Evolutionary conservation across 2,888 invertebrate species (phyloP).

Genomic region (Junonia oenone): DNA sequence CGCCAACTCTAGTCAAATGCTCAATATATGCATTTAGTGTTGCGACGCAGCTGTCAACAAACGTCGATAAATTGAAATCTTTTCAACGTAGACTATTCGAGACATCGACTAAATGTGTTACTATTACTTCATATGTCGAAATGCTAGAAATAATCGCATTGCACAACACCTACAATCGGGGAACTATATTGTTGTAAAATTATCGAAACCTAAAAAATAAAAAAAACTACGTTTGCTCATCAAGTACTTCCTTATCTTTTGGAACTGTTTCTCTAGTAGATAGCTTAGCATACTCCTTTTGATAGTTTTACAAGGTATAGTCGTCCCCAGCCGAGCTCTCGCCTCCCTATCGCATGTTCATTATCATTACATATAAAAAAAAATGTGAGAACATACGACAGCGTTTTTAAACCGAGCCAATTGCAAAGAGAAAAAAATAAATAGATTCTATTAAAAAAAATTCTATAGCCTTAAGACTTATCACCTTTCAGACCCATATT

Average conservation of each 20-base stretch:
- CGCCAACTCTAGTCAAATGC: slow-evolving; percentile 53
- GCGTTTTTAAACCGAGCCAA: slow-evolving; percentile 28
- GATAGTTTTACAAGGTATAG: slow-evolving; percentile 63
- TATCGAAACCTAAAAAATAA: slow-evolving; percentile 39
- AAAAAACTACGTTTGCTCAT: slow-evolving; percentile 66
- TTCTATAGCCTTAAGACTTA: slow-evolving; percentile 21
- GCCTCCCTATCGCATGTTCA: slow-evolving; percentile 49
- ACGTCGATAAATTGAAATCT: slow-evolving; percentile 47
- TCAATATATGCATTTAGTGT: slow-evolving; percentile 60
- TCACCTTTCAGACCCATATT: slow-evolving; percentile 14
- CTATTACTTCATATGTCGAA: slow-evolving; percentile 64
- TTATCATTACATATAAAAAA: too few relatives aligned
- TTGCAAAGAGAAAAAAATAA: slow-evolving; percentile 19
- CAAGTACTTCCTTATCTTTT: slow-evolving; percentile 69
- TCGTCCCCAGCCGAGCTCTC: slow-evolving; percentile 31
- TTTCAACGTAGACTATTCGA: slow-evolving; percentile 56
- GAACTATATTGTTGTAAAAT: slow-evolving; percentile 63
- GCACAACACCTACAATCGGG: slow-evolving; percentile 50
- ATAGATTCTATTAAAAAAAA: slow-evolving; percentile 24
- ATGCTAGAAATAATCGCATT: slow-evolving; percentile 46
- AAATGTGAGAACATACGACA: slow-evolving; percentile 39
- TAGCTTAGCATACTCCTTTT: slow-evolving; percentile 51
- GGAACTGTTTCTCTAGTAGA: slow-evolving; percentile 65
- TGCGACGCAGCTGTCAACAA: slow-evolving; percentile 37
- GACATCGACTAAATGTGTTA: slow-evolving; percentile 78